These are phyloP conservation scores for Caenorhabditis inopinata DNA, from an alignment of 1,140 invertebrate genomes.

Conservation along the genomic window DNA sequence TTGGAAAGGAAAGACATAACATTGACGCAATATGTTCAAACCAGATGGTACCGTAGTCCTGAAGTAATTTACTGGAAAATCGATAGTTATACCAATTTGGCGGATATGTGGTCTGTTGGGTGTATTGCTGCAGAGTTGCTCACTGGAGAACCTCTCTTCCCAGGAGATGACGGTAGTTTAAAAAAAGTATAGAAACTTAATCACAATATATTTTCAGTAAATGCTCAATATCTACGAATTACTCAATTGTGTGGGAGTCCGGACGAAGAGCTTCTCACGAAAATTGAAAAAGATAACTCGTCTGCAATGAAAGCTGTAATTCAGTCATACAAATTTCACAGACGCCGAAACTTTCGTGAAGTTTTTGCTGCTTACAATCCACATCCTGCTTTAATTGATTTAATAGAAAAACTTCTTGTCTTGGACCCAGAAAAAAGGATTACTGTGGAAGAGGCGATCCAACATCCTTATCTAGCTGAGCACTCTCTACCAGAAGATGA, in stretches of 20 bases:
- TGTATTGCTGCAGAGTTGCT: slow-evolving; percentile 97
- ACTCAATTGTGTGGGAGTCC: slow-evolving; percentile 59
- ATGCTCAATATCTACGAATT: slow-evolving; percentile 60
- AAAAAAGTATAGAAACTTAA: not conserved
- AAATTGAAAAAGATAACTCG: slow-evolving; percentile 43
- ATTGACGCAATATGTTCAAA: slow-evolving; percentile 54
- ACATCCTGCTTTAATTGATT: slow-evolving; percentile 87
- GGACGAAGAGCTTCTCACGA: slow-evolving; percentile 53
- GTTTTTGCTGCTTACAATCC: slow-evolving; percentile 79
- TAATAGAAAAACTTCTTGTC: slow-evolving; percentile 90
- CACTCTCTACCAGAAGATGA: slow-evolving; percentile 20
- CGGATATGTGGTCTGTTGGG: slow-evolving; percentile 95
- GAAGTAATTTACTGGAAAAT: slow-evolving; percentile 65
- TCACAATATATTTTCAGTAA: slow-evolving; percentile 46
- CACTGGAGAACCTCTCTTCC: slow-evolving; percentile 89
- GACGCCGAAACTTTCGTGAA: slow-evolving; percentile 83
- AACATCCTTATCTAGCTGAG: slow-evolving; percentile 51
- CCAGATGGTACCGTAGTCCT: slow-evolving; percentile 63
- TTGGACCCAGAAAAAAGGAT: slow-evolving; percentile 84
- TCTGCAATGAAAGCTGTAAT: slow-evolving; percentile 32
- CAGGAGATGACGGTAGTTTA: slow-evolving; percentile 78
- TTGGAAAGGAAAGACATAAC: slow-evolving; percentile 49
- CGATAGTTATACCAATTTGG: slow-evolving; percentile 56
- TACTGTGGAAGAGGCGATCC: slow-evolving; percentile 59
- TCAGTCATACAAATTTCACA: slow-evolving; percentile 70